Evolutionary conservation across 2,888 invertebrate genomes (phyloP), one percentile per base, ranked within the genome.

Genomic region (Tetramorium bicarinatum): DNA sequence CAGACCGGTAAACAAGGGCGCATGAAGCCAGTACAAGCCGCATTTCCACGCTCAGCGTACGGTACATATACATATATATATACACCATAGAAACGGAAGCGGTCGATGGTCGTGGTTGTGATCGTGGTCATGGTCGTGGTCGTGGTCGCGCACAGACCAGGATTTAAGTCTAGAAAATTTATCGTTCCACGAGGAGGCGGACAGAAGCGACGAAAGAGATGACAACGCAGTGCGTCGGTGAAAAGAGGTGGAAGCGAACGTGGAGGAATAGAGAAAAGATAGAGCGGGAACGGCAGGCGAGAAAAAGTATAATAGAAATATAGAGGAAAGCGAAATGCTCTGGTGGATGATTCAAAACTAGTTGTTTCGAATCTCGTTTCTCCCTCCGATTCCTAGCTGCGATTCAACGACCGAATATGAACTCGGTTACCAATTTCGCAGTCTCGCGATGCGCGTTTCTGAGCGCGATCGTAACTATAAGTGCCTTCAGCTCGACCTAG

Each of bases 91-190:
- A 87, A 67, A 82, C 79, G 80, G 83, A 85, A 87, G 81, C 82
- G 87, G 83, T 86, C 69, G 89, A 77, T 82, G 87, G 82, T 75
- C 64, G 87, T 21, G 41, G n/a, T 44, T 3, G 41, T 41, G 25
- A 15, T 66, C 21, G 80, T 80, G 83, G 67, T 62, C 76, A 87
- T 81, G 25, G 29, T 47, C 25, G 82, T 80, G 83, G 64, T 66
- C 76, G 88, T 81, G 91, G 87, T 87, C 84, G 84, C 81, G 84
- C 83, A 83, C 86, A 87, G 79, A 83, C 67, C 75, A 83, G 88
- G 91, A 92, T 92, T 92, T 92, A 91, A 91, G 92, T 90, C 88
- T 84, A 88, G 90, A 82, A 92, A 93, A 93, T 93, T 92, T 93
- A 93, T 93, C 88, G 92, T 91, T 81, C 49, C 83, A 86, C 87